Base-by-base conservation (phyloP, 2,797 vertebrate species). In the Gadopsis marmoratus region DNA sequence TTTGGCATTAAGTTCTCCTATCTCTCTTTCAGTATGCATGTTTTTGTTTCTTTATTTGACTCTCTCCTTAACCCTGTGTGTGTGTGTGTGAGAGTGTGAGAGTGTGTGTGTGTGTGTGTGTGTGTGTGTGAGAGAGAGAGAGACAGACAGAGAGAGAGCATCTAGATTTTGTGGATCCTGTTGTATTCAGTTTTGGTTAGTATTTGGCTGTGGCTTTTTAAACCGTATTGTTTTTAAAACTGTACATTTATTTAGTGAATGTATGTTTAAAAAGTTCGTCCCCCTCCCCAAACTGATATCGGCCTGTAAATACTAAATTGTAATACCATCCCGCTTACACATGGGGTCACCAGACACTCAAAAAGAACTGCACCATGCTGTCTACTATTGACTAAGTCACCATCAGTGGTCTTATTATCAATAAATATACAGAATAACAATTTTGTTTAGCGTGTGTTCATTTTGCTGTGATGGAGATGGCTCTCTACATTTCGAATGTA, bases 321-420 rank as follows among this genome's bases (percentile, higher is more conserved):
- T 91, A 93, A 91, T 93, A 88, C 80, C 91, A 92, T 90, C 86
- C 77, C 81, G 86, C 91, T 89, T 87, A 88, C 93, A 93, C 92
- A 86, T 31, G 89, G 84, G 90, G 92, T 91, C 93, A 76, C 86
- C 79, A 91, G 75, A 91, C 74, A 61, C 88, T 66, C 81, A 74
- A 62, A 79, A 88, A 78, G 59, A 85, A 88, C 39, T 73, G 81
- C 87, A 94, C 93, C 91, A 86, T 87, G 86, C 83, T 85, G 89
- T 94, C 90, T 87, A 87, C 74, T 90, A 78, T 88, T 95, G 95
- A 97, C 96, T 95, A 96, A 95, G 96, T 97, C 96, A 97, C 96
- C 96, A 96, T 97, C 96, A 97, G 97, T 98, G 96, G 97, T 97
- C 96, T 96, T 96, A 94, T 94, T 97, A 97, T 97, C 97, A 98